Conservation (phyloP, 2,113 vertebrate species). For the Engystomops pustulosus region DNA sequence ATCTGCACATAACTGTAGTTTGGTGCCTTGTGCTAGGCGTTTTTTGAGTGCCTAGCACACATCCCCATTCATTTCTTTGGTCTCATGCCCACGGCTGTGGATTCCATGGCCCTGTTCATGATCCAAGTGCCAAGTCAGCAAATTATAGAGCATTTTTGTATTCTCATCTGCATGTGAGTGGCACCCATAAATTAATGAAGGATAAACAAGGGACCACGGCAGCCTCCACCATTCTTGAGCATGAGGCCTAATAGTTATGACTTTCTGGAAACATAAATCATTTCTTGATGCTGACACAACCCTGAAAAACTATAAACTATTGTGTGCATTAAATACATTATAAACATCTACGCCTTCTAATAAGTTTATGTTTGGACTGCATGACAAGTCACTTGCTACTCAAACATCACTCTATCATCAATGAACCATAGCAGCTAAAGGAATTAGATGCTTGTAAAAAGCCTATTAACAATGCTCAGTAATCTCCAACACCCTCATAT, state of each 20-base stretch:
- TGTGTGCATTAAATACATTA: constrained; percentile 3
- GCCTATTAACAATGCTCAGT: constrained; percentile 18
- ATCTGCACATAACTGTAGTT: no score
- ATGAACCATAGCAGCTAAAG: neutral
- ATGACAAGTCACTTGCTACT: constrained; percentile 21
- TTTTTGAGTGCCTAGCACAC: no score
- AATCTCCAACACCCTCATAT: constrained; percentile 12
- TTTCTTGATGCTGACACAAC: constrained; percentile 24
- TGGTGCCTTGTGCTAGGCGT: no score
- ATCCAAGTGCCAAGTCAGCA: no score
- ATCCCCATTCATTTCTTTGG: no score
- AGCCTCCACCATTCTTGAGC: no score
- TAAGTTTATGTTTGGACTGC: constrained; percentile 20
- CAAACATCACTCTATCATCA: neutral
- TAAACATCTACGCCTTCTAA: constrained; percentile 15
- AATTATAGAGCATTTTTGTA: no score
- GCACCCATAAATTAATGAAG: no score
- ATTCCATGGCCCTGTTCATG: no score
- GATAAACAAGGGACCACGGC: no score
- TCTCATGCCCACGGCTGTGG: no score
- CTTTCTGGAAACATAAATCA: neutral
- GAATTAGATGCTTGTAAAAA: constrained; percentile 40
- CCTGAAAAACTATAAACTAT: constrained; percentile 14
- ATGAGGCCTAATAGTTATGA: neutral
- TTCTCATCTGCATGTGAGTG: no score